Percentiles rank a stretch among this genome's conserved stretches.
These are phyloP conservation scores for Halcyon senegalensis DNA, from an alignment of 2,113 vertebrate genomes.

Conservation along the genomic window DNA sequence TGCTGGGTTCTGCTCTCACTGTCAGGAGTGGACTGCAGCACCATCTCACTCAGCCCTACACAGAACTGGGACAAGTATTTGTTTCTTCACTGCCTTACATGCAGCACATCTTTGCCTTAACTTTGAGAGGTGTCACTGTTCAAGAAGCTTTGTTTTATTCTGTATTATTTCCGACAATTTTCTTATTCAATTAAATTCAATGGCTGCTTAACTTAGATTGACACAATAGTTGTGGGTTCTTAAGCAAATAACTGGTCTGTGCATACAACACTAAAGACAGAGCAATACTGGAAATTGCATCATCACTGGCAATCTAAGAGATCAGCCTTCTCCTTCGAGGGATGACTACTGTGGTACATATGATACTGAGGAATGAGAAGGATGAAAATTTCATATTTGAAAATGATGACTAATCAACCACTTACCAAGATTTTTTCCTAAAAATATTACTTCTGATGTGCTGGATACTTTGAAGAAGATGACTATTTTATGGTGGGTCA, in stretches of 20 bases:
- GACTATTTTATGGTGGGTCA: background rate
- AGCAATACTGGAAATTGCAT: background rate
- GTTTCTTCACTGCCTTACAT: background rate
- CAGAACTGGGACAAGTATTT: background rate
- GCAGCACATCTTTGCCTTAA: background rate
- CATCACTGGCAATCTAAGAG: background rate
- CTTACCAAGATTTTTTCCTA: background rate
- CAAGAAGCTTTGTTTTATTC: background rate
- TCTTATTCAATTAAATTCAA: background rate
- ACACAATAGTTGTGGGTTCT: background rate
- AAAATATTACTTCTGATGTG: background rate
- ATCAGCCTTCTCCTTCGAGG: background rate
- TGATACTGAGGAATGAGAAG: background rate
- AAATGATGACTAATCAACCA: background rate
- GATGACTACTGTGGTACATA: background rate
- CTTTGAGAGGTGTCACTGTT: background rate
- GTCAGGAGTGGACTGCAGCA: background rate
- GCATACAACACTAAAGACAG: background rate
- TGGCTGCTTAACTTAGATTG: background rate
- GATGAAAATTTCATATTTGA: background rate
- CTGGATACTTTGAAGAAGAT: background rate
- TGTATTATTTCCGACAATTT: background rate
- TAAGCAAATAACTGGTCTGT: background rate
- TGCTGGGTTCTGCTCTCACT: background rate
- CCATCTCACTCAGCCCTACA: background rate